phyloP scores from a whole-genome alignment of 1,140 invertebrate species.

The Habropoda laboriosa region DNA sequence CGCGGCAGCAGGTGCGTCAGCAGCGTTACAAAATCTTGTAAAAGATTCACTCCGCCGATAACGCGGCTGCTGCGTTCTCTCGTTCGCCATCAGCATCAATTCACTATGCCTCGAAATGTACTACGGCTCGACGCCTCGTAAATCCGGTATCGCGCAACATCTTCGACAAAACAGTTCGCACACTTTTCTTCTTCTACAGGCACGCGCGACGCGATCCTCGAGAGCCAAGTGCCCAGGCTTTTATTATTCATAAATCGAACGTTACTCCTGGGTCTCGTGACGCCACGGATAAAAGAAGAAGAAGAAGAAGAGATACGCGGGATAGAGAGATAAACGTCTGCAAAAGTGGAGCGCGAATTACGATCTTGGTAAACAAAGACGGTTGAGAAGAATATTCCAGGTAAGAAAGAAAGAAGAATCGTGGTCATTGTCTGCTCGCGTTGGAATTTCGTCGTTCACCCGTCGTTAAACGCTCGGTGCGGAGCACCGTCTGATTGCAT shows the following conservation, averaged over 20 bases:
- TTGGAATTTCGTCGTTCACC: not conserved
- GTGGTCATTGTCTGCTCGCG: not conserved
- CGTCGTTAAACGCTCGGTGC: too few species aligned
- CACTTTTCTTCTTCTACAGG: not conserved
- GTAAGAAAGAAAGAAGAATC: too few species aligned
- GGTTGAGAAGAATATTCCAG: not conserved
- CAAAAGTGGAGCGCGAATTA: not conserved
- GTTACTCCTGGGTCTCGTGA: not conserved
- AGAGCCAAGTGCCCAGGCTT: not conserved
- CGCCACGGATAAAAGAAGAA: not conserved
- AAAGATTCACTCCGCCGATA: not conserved
- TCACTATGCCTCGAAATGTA: not conserved
- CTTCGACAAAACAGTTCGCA: not conserved
- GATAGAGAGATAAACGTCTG: not conserved
- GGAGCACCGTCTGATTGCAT: not conserved
- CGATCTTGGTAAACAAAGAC: not conserved
- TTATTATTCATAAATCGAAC: constrained; percentile 3
- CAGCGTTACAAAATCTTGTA: not conserved
- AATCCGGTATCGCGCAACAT: not conserved
- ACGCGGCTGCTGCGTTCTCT: not conserved
- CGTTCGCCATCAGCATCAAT: not conserved
- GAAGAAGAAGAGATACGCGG: not conserved
- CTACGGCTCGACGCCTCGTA: not conserved
- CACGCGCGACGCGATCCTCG: not conserved
- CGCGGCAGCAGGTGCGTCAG: constrained; percentile 2